Evolutionary conservation across 2,113 vertebrate genomes (phyloP), one percentile per base, ranked within the genome.

Genomic region (Canis aureus): DNA sequence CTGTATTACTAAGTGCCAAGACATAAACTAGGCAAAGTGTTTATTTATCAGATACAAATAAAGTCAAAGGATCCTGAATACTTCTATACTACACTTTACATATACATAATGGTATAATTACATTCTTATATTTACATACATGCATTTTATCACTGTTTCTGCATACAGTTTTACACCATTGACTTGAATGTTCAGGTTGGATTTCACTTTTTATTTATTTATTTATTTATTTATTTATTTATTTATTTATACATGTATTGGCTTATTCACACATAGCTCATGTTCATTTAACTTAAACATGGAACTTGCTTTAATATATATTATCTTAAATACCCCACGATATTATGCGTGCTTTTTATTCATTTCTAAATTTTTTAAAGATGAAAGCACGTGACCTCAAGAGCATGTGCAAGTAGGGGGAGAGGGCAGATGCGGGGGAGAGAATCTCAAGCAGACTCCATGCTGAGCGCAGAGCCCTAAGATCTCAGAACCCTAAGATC

Each of bases 131-230:
- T 82, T 87, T 71, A 92, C 27, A 64, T 11, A 95, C 22, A 62
- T 51, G 49, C 22, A 91, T 91, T 93, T 67, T 51, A 79, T 66
- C 64, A 79, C 35, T 79, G 88, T 29, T 94, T 90, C 62, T 55
- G 23, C 55, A 97, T 53, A 19, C 22, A 53, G 29, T 78, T 91
- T 96, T 84, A 89, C 2, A 95, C 38, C 19, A 74, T 5, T 78
- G 35, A 90, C 35, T 51, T 97, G 32, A 97, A 76, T 76, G 81
- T 78, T 87, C n/a, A 69, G 55, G 19, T 11, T 78, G 7, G 9
- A 88, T 51, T 92, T 92, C 55, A 94, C 27, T 87, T 82, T 82
- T 38, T 35, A 59, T 59, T 89, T 87, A 86, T 82, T 38, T 35
- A 59, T 59, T 89, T 88, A 66, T 38, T 49, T 16, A 84, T 62